These are phyloP conservation scores for Gymnodraco acuticeps DNA, from an alignment of 2,797 vertebrate species.

Conservation along the genomic window DNA sequence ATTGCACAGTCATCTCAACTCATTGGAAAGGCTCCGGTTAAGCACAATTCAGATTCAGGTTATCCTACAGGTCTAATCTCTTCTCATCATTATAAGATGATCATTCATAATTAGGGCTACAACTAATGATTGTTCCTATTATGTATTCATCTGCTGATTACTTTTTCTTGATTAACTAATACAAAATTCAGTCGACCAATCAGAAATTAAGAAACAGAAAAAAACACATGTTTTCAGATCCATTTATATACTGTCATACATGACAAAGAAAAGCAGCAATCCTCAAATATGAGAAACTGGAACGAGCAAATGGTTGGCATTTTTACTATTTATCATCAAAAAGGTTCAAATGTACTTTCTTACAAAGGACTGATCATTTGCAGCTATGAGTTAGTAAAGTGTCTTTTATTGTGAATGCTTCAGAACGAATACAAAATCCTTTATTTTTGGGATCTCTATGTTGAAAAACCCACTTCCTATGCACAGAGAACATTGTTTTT, in stretches of 20 bases:
- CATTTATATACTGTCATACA: not conserved
- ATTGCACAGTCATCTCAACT: not conserved
- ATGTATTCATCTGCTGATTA: not conserved
- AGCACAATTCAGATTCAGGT: not conserved
- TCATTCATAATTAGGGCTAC: not conserved
- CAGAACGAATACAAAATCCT: not conserved
- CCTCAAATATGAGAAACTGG: not conserved
- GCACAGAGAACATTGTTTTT: not conserved
- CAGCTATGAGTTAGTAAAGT: not conserved
- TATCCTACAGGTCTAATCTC: not conserved
- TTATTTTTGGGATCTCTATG: not conserved
- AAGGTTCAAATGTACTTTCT: not conserved
- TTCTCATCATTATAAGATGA: not conserved
- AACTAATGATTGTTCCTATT: slow-evolving; percentile 9
- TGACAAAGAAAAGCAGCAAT: not conserved
- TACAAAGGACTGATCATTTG: not conserved
- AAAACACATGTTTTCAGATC: not conserved
- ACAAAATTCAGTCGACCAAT: not conserved
- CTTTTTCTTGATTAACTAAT: not conserved
- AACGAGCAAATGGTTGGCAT: not conserved
- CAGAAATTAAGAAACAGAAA: not conserved
- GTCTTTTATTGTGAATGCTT: not conserved
- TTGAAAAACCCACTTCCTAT: not conserved
- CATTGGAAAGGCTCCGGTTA: not conserved
- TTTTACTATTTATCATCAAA: not conserved